phyloP scores from a whole-genome alignment of 2,888 invertebrate species.

The Amorpha juglandis region DNA sequence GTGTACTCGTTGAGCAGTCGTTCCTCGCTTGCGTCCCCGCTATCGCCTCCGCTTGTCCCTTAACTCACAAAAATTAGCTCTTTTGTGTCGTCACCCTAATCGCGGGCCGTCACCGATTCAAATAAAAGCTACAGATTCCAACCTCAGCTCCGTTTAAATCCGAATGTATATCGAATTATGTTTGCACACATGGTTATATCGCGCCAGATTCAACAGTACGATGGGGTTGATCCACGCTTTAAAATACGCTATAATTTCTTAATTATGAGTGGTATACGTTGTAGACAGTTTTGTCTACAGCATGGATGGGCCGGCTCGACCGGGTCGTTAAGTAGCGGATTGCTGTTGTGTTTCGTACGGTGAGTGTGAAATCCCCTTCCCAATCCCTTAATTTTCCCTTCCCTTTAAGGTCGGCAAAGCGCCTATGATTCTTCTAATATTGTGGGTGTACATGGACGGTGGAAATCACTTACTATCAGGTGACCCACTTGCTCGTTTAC shows the following conservation, averaged over 20 bases:
- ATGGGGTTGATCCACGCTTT: not conserved
- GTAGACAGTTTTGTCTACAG: no score
- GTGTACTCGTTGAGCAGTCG: not conserved
- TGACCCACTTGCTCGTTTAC: no score
- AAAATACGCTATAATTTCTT: not conserved
- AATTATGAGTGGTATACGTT: no score
- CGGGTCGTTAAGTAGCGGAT: no score
- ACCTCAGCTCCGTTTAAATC: conserved; percentile 31
- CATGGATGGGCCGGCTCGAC: no score
- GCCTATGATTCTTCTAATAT: no score
- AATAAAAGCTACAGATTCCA: conserved; percentile 31
- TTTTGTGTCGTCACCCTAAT: conserved; percentile 62
- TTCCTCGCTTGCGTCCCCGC: not conserved
- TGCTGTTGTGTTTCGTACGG: no score
- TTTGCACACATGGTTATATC: conserved; percentile 66
- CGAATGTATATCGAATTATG: conserved; percentile 70
- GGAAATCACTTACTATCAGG: no score
- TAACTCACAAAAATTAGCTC: conserved; percentile 51
- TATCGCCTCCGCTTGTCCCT: not conserved
- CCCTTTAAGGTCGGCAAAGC: no score
- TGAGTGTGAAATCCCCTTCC: no score
- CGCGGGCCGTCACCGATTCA: conserved; percentile 31
- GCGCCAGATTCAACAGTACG: not conserved
- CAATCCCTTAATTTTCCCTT: no score
- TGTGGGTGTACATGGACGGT: no score